Base-by-base conservation (phyloP, 2,888 invertebrate genomes). In the Troides helena region DNA sequence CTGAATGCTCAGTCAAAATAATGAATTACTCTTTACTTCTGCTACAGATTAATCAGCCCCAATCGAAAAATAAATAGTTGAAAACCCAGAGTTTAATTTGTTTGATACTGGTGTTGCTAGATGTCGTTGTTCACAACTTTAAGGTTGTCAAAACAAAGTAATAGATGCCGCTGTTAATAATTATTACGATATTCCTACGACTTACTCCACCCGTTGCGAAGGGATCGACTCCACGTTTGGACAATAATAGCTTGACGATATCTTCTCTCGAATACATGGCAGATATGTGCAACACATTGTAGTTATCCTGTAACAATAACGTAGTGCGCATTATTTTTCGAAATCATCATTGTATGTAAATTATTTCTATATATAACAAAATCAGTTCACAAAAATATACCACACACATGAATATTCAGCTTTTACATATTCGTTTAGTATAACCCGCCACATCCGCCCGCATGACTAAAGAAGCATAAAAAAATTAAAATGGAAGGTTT, bases 241-340 rank as follows among this genome's bases (percentile, higher is more conserved):
- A 95, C 68, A 99, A 93, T 62, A 99, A 93, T 66, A 98, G 92
- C 82, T 98, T 97, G 81, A 99, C 97, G 82, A 98, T 97, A 85
- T 99, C 99, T 87, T 99, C 99, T 78, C 98, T 94, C 68, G 98
- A 97, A 89, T 97, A 97, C 96, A 98, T 97, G 36, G 98, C 97
- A 18, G 99, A 97, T 86, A 98, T 96, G 90, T 99, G 99, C 67
- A 99, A 94, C 50, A 96, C 98, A 91, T 98, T 99, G 93, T 97
- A 97, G 87, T 98, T 98, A 89, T 99, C 99, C 99, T 99, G 94
- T 36, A 67, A 69, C 57, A 61, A 60, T 18, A 36, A 53, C 25
- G 14, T 65, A 25, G n/a, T 14, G 14, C 12, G 14, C 46, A 6
- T 10, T 39, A 39, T 39, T 39, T 1, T 10, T 39, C 39, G 39